phyloP scores from a whole-genome alignment of 2,113 vertebrate species.

The Laticauda laticaudata region DNA sequence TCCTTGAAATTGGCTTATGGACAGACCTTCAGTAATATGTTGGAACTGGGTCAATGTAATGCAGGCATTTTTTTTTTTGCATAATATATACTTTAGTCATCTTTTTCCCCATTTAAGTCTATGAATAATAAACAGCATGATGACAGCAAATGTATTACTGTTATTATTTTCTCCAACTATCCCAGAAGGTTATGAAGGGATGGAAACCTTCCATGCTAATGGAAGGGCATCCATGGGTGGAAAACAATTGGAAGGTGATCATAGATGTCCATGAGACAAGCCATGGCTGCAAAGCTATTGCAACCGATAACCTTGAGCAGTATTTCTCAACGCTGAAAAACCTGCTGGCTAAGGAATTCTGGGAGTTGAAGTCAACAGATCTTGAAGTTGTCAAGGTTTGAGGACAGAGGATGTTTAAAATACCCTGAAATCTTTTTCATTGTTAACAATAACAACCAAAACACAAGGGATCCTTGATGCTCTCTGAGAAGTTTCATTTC shows the following conservation, averaged over 20 bases:
- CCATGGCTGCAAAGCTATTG: background rate
- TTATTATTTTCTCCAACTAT: background rate
- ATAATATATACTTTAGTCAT: constrained; percentile 5
- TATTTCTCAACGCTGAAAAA: background rate
- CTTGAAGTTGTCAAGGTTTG: background rate
- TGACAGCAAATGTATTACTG: background rate
- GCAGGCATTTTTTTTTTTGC: constrained; percentile 9
- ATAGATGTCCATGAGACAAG: background rate
- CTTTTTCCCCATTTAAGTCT: background rate
- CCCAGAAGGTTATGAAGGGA: background rate
- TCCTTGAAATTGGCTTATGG: background rate
- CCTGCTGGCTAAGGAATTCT: background rate
- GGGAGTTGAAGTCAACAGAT: background rate
- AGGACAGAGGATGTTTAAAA: background rate
- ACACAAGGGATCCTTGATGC: background rate
- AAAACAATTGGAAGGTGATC: background rate
- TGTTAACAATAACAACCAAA: background rate
- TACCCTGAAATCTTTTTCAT: background rate
- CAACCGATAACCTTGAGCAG: background rate
- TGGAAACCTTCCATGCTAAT: background rate
- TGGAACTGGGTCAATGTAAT: background rate
- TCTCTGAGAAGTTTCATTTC: too few relatives aligned
- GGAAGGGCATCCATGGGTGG: background rate
- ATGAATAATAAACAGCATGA: background rate
- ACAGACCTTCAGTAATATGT: background rate